phyloP scores from a whole-genome alignment of 1,140 invertebrate species.

The Linepithema humile region DNA sequence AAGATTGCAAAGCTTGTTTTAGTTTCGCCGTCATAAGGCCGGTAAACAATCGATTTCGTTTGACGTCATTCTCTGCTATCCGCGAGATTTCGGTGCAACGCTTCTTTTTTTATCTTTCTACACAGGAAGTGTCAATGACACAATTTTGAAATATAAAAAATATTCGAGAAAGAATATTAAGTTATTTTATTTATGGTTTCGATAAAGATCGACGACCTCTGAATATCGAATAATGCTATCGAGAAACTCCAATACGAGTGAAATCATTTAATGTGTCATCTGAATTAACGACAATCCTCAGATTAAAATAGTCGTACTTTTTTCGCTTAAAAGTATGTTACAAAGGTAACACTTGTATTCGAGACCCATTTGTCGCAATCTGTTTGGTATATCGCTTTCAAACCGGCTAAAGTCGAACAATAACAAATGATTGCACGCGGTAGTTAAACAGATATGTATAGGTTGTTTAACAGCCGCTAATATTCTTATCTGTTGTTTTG shows the following conservation, averaged over 20 bases:
- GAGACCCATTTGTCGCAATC: background rate
- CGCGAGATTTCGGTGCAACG: background rate
- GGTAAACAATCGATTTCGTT: constrained; percentile 18
- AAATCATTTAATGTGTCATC: background rate
- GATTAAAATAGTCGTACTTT: background rate
- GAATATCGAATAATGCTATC: background rate
- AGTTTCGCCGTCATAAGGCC: background rate
- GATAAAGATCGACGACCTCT: background rate
- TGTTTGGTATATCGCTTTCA: background rate
- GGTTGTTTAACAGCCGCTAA: background rate
- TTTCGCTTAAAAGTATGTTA: background rate
- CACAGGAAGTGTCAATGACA: background rate
- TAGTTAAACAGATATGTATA: background rate
- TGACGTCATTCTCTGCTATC: background rate
- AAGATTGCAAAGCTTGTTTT: constrained; percentile 18
- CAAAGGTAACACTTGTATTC: background rate
- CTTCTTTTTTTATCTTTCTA: background rate
- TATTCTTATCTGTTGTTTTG: constrained; percentile 15
- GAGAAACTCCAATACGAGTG: background rate
- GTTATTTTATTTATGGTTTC: background rate
- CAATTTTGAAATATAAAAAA: background rate
- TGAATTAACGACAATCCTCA: background rate
- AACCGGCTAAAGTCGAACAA: background rate
- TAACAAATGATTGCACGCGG: background rate
- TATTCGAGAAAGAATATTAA: background rate